Evolutionary conservation across 2,888 invertebrate genomes (phyloP).

Genomic region (Volucella inanis): DNA sequence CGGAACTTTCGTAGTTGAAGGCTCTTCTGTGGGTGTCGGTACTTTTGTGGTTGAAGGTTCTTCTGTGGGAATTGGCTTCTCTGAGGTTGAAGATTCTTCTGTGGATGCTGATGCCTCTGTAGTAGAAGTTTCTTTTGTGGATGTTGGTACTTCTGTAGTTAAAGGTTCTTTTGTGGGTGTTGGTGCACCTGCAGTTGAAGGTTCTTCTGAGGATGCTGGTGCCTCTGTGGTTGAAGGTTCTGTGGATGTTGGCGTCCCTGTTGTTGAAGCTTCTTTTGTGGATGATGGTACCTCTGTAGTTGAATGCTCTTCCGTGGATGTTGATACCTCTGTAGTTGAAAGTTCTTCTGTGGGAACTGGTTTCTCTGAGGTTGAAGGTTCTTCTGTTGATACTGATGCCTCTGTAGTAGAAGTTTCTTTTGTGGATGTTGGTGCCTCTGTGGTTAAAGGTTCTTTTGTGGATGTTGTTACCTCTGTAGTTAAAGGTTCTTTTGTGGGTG

Average conservation of each 20-base stretch:
- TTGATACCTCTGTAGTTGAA: slow-evolving; percentile 42
- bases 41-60: background rate
- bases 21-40: background rate
- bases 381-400: background rate
- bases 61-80: too few species aligned
- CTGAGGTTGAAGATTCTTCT: too few species aligned
- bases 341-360: slow-evolving; percentile 23
- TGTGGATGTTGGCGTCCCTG: too few species aligned
- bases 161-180: too few species aligned
- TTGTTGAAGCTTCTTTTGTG: slow-evolving; percentile 49
- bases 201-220: too few species aligned
- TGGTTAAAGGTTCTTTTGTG: background rate
- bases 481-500: background rate
- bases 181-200: too few species aligned
- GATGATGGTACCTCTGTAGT: slow-evolving; percentile 20
- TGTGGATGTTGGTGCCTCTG: slow-evolving; percentile 1
- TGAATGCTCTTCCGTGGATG: slow-evolving; percentile 22
- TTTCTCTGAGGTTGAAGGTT: slow-evolving; percentile 7
- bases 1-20: slow-evolving; percentile 3
- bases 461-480: background rate
- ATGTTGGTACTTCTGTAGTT: too few species aligned
- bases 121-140: too few species aligned
- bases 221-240: too few species aligned
- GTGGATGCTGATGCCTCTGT: too few species aligned
- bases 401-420: background rate